Conservation (phyloP, 2,888 invertebrate genomes). For the Terebella lapidaria region DNA sequence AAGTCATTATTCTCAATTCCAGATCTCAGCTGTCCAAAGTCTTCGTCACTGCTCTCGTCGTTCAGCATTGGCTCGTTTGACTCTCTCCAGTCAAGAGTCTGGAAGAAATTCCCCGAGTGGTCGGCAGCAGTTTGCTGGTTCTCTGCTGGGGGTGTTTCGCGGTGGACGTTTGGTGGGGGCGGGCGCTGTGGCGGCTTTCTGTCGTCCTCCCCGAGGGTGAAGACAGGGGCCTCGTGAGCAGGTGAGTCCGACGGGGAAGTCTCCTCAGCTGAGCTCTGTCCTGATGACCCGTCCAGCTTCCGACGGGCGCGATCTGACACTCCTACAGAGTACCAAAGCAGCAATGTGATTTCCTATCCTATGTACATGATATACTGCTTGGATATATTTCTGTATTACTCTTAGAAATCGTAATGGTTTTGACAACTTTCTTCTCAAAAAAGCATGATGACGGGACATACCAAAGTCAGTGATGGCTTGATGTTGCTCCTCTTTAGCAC, state of each 20-base stretch:
- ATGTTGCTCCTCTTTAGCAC: slow-evolving; percentile 42
- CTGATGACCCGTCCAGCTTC: slow-evolving; percentile 20
- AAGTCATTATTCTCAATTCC: too few relatives aligned
- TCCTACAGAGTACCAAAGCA: too few relatives aligned
- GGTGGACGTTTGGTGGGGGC: slow-evolving; percentile 5
- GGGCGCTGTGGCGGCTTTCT: slow-evolving; percentile 4
- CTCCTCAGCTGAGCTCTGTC: too few relatives aligned
- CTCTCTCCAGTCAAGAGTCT: slow-evolving; percentile 34
- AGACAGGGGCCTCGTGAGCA: slow-evolving; percentile 4
- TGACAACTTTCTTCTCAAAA: too few relatives aligned
- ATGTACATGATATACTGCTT: too few relatives aligned
- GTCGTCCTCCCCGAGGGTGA: not conserved
- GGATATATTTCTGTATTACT: too few relatives aligned
- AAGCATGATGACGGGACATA: too few relatives aligned
- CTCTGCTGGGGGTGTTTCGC: not conserved
- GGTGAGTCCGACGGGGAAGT: slow-evolving; percentile 24
- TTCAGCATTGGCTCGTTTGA: not conserved
- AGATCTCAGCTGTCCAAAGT: too few relatives aligned
- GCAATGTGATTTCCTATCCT: too few relatives aligned
- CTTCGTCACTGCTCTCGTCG: slow-evolving; percentile 16
- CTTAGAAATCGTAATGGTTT: too few relatives aligned
- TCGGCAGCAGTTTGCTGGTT: slow-evolving; percentile 5
- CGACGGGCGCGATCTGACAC: slow-evolving; percentile 37
- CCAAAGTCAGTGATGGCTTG: slow-evolving; percentile 42
- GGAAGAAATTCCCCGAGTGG: slow-evolving; percentile 26